Percentiles rank a stretch among this genome's conserved stretches.
phyloP scores from a whole-genome alignment of 1,140 invertebrate genomes.

The Bombus consobrinus region DNA sequence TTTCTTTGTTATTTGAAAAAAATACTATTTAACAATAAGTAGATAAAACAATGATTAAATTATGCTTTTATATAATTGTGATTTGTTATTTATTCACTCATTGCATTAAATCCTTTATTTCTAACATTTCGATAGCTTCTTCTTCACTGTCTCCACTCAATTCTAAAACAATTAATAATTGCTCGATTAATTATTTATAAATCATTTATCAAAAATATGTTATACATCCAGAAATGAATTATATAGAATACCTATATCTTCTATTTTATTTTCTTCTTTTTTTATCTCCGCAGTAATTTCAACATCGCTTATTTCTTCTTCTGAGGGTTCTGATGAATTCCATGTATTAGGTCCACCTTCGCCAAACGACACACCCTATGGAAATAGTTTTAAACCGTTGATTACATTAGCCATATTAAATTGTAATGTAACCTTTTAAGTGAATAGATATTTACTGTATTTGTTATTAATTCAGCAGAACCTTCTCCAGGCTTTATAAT shows the following conservation, averaged over 20 bases:
- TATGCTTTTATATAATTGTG: background rate
- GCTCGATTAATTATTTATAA: constrained; percentile 1
- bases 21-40: background rate
- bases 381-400: constrained; percentile 28
- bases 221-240: background rate
- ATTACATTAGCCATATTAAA: constrained; percentile 11
- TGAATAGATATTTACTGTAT: background rate
- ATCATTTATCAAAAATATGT: background rate
- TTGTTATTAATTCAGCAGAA: constrained; percentile 72
- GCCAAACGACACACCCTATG: constrained; percentile 63
- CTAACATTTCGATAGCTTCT: constrained; percentile 76
- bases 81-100: constrained; percentile 34
- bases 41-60: background rate
- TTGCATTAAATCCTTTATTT: constrained; percentile 63
- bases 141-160: constrained; percentile 83
- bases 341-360: constrained; percentile 78
- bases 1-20: background rate
- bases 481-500: constrained; percentile 72
- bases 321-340: constrained; percentile 70
- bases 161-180: constrained; percentile 76
- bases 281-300: constrained; percentile 73
- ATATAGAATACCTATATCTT: constrained; percentile 11
- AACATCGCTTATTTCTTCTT: constrained; percentile 72
- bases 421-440: background rate
- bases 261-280: constrained; percentile 12